Evolutionary conservation across 1,140 invertebrate genomes (phyloP).

Genomic region (Chelonus insularis): DNA sequence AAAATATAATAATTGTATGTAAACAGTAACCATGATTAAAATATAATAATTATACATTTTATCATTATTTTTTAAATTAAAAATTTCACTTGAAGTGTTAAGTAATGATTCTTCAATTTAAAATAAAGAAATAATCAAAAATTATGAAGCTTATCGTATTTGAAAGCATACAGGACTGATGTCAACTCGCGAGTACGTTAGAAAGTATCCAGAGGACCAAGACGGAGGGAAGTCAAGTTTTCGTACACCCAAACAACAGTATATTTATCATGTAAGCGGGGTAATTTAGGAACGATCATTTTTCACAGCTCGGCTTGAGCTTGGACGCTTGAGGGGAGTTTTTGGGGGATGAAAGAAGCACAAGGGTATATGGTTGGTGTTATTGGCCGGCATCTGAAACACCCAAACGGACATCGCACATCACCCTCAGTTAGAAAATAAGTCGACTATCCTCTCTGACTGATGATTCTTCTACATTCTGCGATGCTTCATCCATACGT

Average conservation of each 20-base stretch:
- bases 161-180: too few relatives aligned
- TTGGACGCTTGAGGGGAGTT: slow-evolving; percentile 32
- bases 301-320: slow-evolving; percentile 54
- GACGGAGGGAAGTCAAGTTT: slow-evolving; percentile 12
- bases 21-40: too few relatives aligned
- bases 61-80: too few relatives aligned
- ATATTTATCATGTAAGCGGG: slow-evolving; percentile 62
- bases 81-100: too few relatives aligned
- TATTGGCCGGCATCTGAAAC: slow-evolving; percentile 54
- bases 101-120: too few relatives aligned
- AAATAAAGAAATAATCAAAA: too few relatives aligned
- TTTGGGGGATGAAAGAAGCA: neutral
- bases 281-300: slow-evolving; percentile 61
- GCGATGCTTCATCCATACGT: slow-evolving; percentile 34
- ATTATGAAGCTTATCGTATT: too few relatives aligned
- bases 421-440: slow-evolving; percentile 26
- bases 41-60: too few relatives aligned
- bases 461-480: slow-evolving; percentile 49
- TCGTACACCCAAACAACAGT: slow-evolving; percentile 33
- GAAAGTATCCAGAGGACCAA: too few relatives aligned
- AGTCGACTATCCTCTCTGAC: slow-evolving; percentile 42
- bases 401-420: slow-evolving; percentile 56
- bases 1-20: too few relatives aligned
- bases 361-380: slow-evolving; percentile 38
- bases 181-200: too few relatives aligned